Percentiles rank a stretch among this genome's conserved stretches.
Evolutionary conservation across 1,140 invertebrate species (phyloP).

Genomic region (Calliopsis andreniformis): DNA sequence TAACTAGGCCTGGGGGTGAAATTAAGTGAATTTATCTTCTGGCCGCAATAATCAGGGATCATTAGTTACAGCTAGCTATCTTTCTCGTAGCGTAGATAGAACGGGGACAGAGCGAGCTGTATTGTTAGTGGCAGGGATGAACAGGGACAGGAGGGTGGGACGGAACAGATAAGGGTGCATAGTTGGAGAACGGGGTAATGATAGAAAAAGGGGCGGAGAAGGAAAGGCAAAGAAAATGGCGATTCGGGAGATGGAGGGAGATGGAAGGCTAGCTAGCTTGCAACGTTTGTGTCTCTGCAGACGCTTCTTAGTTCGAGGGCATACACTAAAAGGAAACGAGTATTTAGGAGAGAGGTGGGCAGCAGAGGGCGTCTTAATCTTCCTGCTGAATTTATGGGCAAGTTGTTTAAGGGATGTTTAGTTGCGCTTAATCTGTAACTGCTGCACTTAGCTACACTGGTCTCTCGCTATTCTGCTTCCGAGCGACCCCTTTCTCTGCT

Average conservation of each 20-base stretch:
- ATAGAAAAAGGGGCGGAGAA: not conserved
- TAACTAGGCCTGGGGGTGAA: slow-evolving; percentile 52
- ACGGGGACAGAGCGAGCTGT: not conserved
- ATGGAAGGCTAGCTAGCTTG: slow-evolving; percentile 38
- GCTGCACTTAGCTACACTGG: slow-evolving; percentile 56
- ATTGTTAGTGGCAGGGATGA: slow-evolving; percentile 24
- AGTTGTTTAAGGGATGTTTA: slow-evolving; percentile 73
- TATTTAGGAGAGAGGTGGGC: slow-evolving; percentile 2
- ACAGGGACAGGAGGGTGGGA: slow-evolving; percentile 24
- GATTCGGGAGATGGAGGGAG: slow-evolving; percentile 14
- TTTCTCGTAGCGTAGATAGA: not conserved
- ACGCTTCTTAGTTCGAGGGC: slow-evolving; percentile 23
- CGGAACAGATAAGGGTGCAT: slow-evolving; percentile 24
- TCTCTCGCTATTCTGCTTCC: not conserved
- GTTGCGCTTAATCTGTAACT: slow-evolving; percentile 71
- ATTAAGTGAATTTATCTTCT: slow-evolving; percentile 71
- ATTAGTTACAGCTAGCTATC: slow-evolving; percentile 59
- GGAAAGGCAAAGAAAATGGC: not conserved
- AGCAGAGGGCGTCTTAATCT: slow-evolving; percentile 69
- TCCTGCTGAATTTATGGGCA: slow-evolving; percentile 66
- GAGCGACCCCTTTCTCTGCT: not conserved
- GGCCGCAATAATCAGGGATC: slow-evolving; percentile 69
- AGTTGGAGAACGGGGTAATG: not conserved
- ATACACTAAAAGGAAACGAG: slow-evolving; percentile 37
- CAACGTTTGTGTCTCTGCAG: slow-evolving; percentile 32